Base-by-base conservation (phyloP, 2,113 vertebrate genomes). In the Cavia aperea region DNA sequence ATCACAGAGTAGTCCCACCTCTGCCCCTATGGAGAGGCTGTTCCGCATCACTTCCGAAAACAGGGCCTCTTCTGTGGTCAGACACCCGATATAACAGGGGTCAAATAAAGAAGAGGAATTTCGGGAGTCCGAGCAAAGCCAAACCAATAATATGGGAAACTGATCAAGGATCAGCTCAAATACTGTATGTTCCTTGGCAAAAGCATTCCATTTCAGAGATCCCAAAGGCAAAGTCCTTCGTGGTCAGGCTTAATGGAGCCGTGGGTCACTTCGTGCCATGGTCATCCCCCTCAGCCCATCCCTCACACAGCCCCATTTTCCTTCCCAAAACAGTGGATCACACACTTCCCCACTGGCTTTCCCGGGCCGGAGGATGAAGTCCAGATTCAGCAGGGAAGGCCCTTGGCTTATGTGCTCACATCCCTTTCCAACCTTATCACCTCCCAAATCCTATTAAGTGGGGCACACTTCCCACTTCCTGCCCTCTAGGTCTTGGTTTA, bases 31-130 rank as follows among this genome's bases (percentile, higher is more conserved):
- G 43, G 79, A 89, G 92, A 90, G n/a, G 54, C 54, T 16, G 5
- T 88, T 93, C 81, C 89, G 39, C 86, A 79, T 81, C 72, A 79
- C n/a, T 81, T 91, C 75, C 14, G 23, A 85, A 91, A 91, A 82
- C 36, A 88, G 46, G 46, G 2, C 56, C 60, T 86, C 31, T 91
- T 87, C 91, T 89, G 56, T 56, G 56, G 63, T 78, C 73, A 66
- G 12, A 73, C 83, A 56, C 9, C 7, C 54, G 72, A 84, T 81
- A 86, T 24, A 90, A 31, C 73, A 51, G 29, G 39, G 68, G 63
- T 13, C 1, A 0, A 90, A 89, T 78, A 81, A 88, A 93, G 31
- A 88, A 10, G 18, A 39, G 68, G 26, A 16, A 58, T 13, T 88
- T 54, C 75, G 11, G 46, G 86, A 62, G 60, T 86, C 65, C 90